Base-by-base conservation (phyloP, 2,113 vertebrate genomes). In the Menura novaehollandiae region DNA sequence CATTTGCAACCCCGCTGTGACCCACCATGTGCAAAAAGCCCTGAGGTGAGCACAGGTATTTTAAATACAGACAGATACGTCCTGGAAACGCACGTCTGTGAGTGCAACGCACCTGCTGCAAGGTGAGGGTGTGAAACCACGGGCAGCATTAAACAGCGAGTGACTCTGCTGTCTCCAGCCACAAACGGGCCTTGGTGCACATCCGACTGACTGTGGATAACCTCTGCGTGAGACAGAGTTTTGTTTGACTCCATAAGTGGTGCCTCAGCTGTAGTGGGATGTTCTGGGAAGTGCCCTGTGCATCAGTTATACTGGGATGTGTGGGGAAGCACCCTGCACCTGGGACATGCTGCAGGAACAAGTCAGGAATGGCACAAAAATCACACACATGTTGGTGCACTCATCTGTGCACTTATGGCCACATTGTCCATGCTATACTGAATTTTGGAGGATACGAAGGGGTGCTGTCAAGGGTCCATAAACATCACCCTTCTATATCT, bases 1-100 rank as follows among this genome's bases (percentile, higher is more conserved):
- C 0, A 0, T 41, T 8, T 32, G 22, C 74, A 13, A 0, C 15
- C 35, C 60, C 1, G 0, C 52, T 16, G 47, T 22, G 21, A 41
- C 39, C 51, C 71, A 20, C 43, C 3, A 0, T 1, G 1, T n/a
- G 37, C 39, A 19, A 13, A 71, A 33, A 47, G 26, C 16, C 7
- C 0, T 5, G 71, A 51, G 44, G 30, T 10, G 46, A 73, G 76
- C 32, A 0, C 49, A n/a, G 68, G 59, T 87, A 53, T 89, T 86
- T 49, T 28, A 21, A 10, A 66, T 0, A 13, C 7, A 21, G 66
- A 16, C 28, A 15, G 74, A 5, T 28, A 2, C 14, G 4, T 14
- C 76, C 56, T 21, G 63, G 89, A 35, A 43, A n/a, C 0, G 12
- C 0, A 10, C 8, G 21, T 17, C 44, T 32, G 33, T 2, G 13